These are phyloP conservation scores for Gymnosoma rotundatum DNA, from an alignment of 2,888 invertebrate species.

Conservation along the genomic window DNA sequence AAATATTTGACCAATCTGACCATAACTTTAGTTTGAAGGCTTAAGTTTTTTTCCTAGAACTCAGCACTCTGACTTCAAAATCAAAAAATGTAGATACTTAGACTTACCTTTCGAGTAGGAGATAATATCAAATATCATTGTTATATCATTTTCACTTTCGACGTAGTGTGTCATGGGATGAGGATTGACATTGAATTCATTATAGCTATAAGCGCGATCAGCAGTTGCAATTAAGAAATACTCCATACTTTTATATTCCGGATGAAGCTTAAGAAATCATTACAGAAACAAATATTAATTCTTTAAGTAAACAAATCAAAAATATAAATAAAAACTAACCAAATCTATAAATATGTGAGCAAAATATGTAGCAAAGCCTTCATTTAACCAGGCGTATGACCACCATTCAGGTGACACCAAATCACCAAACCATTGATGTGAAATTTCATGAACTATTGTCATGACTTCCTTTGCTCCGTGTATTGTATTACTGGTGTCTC, in stretches of 20 bases:
- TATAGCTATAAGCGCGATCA: constrained; percentile 76
- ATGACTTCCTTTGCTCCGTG: constrained; percentile 79
- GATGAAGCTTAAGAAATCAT: constrained; percentile 83
- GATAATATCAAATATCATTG: constrained; percentile 84
- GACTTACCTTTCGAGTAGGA: constrained; percentile 85
- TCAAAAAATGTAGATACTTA: neutral
- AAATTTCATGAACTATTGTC: constrained; percentile 85
- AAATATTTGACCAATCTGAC: too few species aligned
- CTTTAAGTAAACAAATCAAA: neutral
- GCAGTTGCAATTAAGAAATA: constrained; percentile 83
- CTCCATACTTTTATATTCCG: constrained; percentile 87
- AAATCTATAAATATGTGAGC: constrained; percentile 77
- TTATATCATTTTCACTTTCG: constrained; percentile 77
- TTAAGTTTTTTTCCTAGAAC: too few species aligned
- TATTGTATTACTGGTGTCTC: constrained; percentile 81
- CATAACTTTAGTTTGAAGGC: too few species aligned
- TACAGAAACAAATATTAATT: neutral
- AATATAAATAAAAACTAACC: constrained; percentile 71
- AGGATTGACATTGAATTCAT: constrained; percentile 72
- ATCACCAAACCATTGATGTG: constrained; percentile 92
- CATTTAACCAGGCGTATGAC: constrained; percentile 89
- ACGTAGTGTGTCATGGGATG: constrained; percentile 79
- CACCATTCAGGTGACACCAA: constrained; percentile 88
- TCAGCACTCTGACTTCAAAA: too few species aligned
- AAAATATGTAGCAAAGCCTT: constrained; percentile 86